Base-by-base conservation (phyloP, 2,888 invertebrate species). In the Lissocephala sabroskyi region DNA sequence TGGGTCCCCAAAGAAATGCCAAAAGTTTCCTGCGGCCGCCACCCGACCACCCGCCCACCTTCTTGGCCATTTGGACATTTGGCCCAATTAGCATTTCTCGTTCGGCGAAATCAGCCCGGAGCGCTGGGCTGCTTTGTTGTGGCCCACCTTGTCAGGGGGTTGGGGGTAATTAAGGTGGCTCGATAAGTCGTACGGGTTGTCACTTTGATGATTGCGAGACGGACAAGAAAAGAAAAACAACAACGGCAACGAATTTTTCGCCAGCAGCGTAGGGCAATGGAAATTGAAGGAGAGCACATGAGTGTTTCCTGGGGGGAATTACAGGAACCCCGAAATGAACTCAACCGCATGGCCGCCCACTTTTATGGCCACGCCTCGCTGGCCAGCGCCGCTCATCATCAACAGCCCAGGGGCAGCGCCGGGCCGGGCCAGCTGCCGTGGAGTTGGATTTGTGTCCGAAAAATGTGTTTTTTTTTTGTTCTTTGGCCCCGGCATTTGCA, bases 11-110 rank as follows among this genome's bases (percentile, higher is more conserved):
- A 56, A 18, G 13, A 14, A 13, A 10, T 33, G 13, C 56, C 65
- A 64, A 73, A 74, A 74, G 56, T 74, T 74, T 76, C n/a, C n/a
- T 74, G 77, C 56, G 77, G 74, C 48, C n/a, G n/a, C n/a, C n/a
- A n/a, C n/a, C n/a, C n/a, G n/a, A n/a, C n/a, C n/a, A n/a, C n/a
- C n/a, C n/a, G n/a, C n/a, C n/a, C n/a, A n/a, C n/a, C n/a, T n/a
- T n/a, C n/a, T n/a, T n/a, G n/a, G n/a, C n/a, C n/a, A n/a, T n/a
- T n/a, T n/a, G n/a, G n/a, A n/a, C n/a, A n/a, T 48, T 56, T 65
- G 53, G 56, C 52, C 64, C 67, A 70, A 70, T 77, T 76, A 76
- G 78, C 71, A 56, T 60, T 3, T 4, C 26, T 40, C 11, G n/a
- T 6, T 10, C n/a, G 14, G n/a, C 52, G 46, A 56, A 63, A 65